Conservation (phyloP, 2,888 invertebrate species). For the Tetramorium bicarinatum region DNA sequence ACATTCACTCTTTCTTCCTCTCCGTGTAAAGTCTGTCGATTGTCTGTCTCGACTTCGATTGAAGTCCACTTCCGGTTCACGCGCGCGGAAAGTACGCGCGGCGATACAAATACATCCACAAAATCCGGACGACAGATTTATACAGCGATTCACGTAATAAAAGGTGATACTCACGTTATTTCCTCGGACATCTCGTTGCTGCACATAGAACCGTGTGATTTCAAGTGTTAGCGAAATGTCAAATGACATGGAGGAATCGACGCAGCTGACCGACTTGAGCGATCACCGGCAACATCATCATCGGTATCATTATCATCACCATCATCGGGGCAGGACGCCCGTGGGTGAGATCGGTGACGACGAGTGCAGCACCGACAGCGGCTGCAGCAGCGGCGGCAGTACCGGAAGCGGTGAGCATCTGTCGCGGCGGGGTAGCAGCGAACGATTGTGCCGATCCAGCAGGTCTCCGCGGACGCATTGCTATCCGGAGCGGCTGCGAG, state of each 20-base stretch:
- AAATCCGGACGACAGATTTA: not conserved
- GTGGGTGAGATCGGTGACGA: conserved; percentile 79
- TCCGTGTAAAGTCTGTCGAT: not conserved
- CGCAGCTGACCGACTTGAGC: conserved; percentile 75
- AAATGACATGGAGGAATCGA: conserved; percentile 79
- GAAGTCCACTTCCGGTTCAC: not conserved
- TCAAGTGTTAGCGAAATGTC: conserved; percentile 25
- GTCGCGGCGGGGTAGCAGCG: conserved; percentile 79
- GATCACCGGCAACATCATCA: conserved; percentile 60
- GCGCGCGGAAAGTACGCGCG: not conserved
- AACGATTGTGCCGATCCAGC: conserved; percentile 75
- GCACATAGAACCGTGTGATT: not conserved
- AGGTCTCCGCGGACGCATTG: conserved; percentile 73
- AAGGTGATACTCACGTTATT: not conserved
- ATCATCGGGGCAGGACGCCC: conserved; percentile 46
- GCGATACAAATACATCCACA: not conserved
- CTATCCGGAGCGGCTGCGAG: conserved; percentile 76
- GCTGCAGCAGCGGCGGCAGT: conserved; percentile 87
- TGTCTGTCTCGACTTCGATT: not conserved
- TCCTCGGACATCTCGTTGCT: not conserved
- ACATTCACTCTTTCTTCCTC: not conserved
- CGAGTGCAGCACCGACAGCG: conserved; percentile 83
- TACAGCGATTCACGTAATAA: not conserved
- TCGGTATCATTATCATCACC: conserved; percentile 27
- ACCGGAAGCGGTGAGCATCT: conserved; percentile 80